phyloP scores from a whole-genome alignment of 2,888 invertebrate species.

The Linnaemya vulpina region DNA sequence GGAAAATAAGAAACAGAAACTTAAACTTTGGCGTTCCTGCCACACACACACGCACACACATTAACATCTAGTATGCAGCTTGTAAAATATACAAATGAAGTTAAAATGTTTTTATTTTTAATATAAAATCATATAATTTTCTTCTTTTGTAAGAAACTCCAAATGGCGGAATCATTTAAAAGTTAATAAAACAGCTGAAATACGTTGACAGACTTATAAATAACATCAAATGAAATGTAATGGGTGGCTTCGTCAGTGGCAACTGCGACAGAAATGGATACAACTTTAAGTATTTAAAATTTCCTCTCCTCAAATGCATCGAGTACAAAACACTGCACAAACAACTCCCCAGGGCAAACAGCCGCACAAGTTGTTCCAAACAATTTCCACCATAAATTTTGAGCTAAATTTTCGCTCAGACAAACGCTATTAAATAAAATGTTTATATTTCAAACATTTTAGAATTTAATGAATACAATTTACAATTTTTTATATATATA shows the following conservation, averaged over 20 bases:
- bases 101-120: too few relatives aligned
- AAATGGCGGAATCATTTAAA: conserved; percentile 49
- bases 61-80: background rate
- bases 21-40: too few relatives aligned
- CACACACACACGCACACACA: background rate
- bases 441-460: conserved; percentile 31
- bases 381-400: conserved; percentile 39
- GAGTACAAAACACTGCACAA: background rate
- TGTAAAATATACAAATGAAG: too few relatives aligned
- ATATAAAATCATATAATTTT: too few relatives aligned
- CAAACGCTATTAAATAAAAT: conserved; percentile 10
- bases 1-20: too few relatives aligned
- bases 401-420: conserved; percentile 27
- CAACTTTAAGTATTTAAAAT: conserved; percentile 66
- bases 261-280: conserved; percentile 67
- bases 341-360: conserved; percentile 73
- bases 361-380: conserved; percentile 70
- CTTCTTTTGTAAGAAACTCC: background rate
- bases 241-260: conserved; percentile 44
- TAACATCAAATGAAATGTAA: conserved; percentile 74
- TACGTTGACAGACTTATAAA: conserved; percentile 80
- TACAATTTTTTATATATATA: conserved; percentile 47
- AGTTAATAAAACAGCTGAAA: conserved; percentile 78
- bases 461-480: conserved; percentile 64
- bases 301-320: conserved; percentile 48